phyloP scores from a whole-genome alignment of 2,888 invertebrate species.

The Dicycla oo region DNA sequence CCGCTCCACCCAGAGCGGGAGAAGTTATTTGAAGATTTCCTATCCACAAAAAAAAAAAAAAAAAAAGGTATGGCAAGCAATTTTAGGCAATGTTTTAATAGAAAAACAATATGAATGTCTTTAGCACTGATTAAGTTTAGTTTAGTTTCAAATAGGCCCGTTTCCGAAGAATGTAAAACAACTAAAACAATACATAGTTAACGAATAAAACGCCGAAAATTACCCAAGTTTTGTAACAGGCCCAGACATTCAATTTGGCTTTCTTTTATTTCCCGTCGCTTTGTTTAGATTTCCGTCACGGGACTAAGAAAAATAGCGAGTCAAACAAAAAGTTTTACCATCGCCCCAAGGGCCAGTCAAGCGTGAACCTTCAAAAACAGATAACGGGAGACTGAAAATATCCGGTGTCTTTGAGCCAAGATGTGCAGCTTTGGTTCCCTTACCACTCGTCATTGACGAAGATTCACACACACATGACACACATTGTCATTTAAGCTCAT shows the following conservation, averaged over 20 bases:
- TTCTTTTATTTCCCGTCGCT: slow-evolving; percentile 78
- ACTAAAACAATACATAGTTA: slow-evolving; percentile 61
- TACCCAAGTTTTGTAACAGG: slow-evolving; percentile 73
- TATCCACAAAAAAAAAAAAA: too few relatives aligned
- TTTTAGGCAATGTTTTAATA: slow-evolving; percentile 2
- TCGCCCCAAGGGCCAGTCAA: slow-evolving; percentile 75
- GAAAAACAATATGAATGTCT: neutral
- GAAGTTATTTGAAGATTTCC: too few relatives aligned
- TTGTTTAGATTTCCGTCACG: slow-evolving; percentile 81
- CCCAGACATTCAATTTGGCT: slow-evolving; percentile 77
- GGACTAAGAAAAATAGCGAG: slow-evolving; percentile 75
- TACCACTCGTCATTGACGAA: slow-evolving; percentile 51
- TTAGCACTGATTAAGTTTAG: slow-evolving; percentile 25
- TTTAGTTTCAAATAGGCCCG: slow-evolving; percentile 20
- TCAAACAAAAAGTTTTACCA: slow-evolving; percentile 76
- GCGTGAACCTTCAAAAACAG: slow-evolving; percentile 77
- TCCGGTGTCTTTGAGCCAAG: slow-evolving; percentile 66
- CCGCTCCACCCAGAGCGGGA: too few relatives aligned
- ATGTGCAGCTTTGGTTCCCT: slow-evolving; percentile 58
- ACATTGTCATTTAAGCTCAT: neutral
- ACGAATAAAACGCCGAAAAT: slow-evolving; percentile 68
- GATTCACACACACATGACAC: slow-evolving; percentile 42
- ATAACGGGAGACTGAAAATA: slow-evolving; percentile 70
- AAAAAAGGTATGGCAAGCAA: slow-evolving; percentile 16
- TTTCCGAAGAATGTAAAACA: slow-evolving; percentile 48